These are phyloP conservation scores for Ryuthela nishihirai DNA, from an alignment of 2,888 invertebrate genomes.

Conservation along the genomic window DNA sequence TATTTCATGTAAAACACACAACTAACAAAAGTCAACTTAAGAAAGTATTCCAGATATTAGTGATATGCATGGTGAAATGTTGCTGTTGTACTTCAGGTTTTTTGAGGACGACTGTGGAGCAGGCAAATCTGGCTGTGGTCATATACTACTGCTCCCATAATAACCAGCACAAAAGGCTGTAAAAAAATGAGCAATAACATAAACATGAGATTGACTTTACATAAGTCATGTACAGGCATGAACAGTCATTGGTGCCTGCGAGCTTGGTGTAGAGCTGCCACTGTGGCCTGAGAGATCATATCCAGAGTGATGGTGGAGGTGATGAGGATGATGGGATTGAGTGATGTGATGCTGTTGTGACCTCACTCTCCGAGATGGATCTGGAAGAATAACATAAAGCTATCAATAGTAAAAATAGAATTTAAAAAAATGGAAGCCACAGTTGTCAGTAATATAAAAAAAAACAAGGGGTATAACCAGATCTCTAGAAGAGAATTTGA, in stretches of 20 bases:
- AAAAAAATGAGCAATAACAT: slow-evolving; percentile 8
- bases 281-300: slow-evolving; percentile 46
- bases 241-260: slow-evolving; percentile 47
- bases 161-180: too few species aligned
- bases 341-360: slow-evolving; percentile 12
- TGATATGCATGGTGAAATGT: too few species aligned
- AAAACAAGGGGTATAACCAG: neutral
- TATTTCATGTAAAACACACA: too few species aligned
- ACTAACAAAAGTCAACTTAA: too few species aligned
- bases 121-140: too few species aligned
- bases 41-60: too few species aligned
- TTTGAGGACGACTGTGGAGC: too few species aligned
- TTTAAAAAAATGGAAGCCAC: too few species aligned
- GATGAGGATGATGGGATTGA: slow-evolving; percentile 30
- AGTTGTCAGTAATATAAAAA: neutral
- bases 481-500: neutral
- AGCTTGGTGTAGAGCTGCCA: slow-evolving; percentile 52
- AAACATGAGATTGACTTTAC: neutral
- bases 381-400: slow-evolving; percentile 2
- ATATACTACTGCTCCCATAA: too few species aligned
- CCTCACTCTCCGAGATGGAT: slow-evolving; percentile 11
- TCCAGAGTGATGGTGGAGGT: slow-evolving; percentile 42
- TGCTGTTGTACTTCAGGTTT: too few species aligned
- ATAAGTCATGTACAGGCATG: slow-evolving; percentile 12
- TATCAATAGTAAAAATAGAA: neutral